Conservation (phyloP, 2,797 vertebrate genomes). For the Amphiprion clarkii region DNA sequence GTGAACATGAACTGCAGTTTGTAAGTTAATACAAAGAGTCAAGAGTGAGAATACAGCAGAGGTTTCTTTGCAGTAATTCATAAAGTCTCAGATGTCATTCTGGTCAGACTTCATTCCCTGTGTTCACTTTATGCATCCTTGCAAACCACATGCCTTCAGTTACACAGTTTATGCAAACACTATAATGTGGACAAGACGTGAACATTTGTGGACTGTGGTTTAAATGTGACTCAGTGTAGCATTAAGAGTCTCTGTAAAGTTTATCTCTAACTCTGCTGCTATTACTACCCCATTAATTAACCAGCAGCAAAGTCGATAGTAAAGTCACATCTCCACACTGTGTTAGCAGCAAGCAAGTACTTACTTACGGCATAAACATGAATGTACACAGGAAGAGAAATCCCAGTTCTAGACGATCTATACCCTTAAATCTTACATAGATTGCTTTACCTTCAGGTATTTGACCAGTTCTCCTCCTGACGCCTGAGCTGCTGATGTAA, state of each 20-base stretch:
- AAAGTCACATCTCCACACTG: background rate
- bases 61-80: background rate
- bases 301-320: background rate
- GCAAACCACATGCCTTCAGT: background rate
- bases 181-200: background rate
- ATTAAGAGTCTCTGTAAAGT: conserved; percentile 2
- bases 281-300: background rate
- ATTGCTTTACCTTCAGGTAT: conserved; percentile 93
- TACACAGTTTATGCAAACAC: background rate
- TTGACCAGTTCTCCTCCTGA: conserved; percentile 94
- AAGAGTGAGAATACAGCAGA: background rate
- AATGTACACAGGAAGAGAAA: background rate
- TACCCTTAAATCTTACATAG: background rate
- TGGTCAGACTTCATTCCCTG: background rate
- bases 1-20: conserved; percentile 10
- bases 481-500: conserved; percentile 84
- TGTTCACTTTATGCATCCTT: background rate
- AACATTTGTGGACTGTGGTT: background rate
- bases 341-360: background rate
- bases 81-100: background rate
- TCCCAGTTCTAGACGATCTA: background rate
- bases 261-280: background rate
- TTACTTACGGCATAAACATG: no score
- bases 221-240: background rate
- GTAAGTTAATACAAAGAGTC: background rate